Base-by-base conservation (phyloP, 2,888 invertebrate genomes). In the Tridacna gigas region DNA sequence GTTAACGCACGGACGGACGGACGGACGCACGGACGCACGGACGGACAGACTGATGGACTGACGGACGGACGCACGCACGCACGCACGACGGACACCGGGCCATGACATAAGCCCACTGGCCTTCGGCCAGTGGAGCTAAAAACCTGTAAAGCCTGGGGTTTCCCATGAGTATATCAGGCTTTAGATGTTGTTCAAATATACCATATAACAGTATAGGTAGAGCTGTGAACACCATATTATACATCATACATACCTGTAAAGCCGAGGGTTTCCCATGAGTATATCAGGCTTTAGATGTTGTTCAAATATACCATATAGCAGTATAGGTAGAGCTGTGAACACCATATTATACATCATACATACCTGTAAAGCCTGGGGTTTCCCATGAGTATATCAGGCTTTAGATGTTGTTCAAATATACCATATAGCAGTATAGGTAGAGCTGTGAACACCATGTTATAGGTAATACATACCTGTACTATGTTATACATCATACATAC, bases 181-280 rank as follows among this genome's bases (percentile, higher is more conserved):
- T 94, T 93, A 96, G 96, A 84, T 97, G 96, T 92, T 97, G 97
- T 92, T 98, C 98, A 22, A 97, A 96, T 75, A 97, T 95, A 0
- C 97, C 97, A 86, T 97, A 97, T 13, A 97, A 91, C 15, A 56
- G 11, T 95, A 79, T 97, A 96, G 97, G 98, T 75, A 97, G 93
- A 0, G 97, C 96, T 0, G 97, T 97, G 93, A 97, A 97, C 47
- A 97, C 92, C 73, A 97, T 96, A 95, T 98, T 98, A 95, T 96
- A 97, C 7, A 37, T 4, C 7, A n/a, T 7, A 37, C 37, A 96
- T 0, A 96, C 91, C 95, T 96, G 93, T 98, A 98, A 0, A 97
- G 94, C 18, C 96, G 95, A 0, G 97, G 97, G 85, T 96, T 96
- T n/a, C 96, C 96, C 91, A 95, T 93, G 76, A 96, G 95, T 0